Percentiles rank a stretch among this genome's conserved stretches.
These are phyloP conservation scores for Napeogenes sylphis DNA, from an alignment of 2,888 invertebrate genomes.

Conservation along the genomic window DNA sequence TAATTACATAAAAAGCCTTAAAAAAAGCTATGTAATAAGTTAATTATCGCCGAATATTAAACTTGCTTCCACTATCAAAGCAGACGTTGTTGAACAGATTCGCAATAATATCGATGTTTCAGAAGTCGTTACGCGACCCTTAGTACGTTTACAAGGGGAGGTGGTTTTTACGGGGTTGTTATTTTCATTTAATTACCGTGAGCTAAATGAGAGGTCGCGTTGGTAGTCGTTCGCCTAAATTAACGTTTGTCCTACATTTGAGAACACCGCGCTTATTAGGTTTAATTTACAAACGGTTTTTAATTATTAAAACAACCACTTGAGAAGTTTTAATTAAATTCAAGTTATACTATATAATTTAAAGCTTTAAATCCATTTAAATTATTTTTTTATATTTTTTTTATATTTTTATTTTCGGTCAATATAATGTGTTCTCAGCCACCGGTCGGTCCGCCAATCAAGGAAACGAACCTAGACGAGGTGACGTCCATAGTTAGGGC, in stretches of 20 bases:
- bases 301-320: no score
- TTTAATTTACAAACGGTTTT: conserved; percentile 6
- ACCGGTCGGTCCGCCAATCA: no score
- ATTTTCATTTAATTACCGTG: conserved; percentile 23
- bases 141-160: not conserved
- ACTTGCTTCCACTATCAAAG: not conserved
- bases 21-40: no score
- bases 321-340: no score
- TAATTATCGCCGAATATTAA: not conserved
- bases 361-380: not conserved
- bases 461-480: no score
- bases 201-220: conserved; percentile 20
- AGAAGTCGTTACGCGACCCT: conserved; percentile 4
- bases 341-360: not conserved
- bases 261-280: conserved; percentile 13
- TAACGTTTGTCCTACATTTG: conserved; percentile 28
- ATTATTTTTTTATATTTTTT: not conserved
- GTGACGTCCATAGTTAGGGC: no score
- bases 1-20: no score
- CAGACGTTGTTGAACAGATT: not conserved
- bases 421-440: no score
- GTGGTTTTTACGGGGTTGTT: conserved; percentile 7
- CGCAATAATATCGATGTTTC: not conserved
- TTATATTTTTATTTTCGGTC: no score
- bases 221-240: conserved; percentile 4